Conservation (phyloP, 92 coral and sea anemone species). For the Isaurus tuberculatus region DNA sequence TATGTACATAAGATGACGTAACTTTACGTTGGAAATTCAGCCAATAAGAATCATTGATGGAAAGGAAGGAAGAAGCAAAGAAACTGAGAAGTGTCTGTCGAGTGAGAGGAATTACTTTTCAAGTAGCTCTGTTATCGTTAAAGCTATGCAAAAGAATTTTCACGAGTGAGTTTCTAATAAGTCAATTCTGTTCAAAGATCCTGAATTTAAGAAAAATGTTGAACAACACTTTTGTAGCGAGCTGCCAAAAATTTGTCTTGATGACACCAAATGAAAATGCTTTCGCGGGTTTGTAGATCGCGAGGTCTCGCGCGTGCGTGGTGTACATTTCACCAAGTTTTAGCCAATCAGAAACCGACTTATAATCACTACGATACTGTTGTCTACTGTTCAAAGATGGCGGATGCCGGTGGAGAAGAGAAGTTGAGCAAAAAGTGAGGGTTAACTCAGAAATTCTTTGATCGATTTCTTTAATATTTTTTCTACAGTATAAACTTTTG, state of each 20-base stretch:
- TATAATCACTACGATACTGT: slow-evolving; percentile 63
- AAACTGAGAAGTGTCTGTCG: neutral
- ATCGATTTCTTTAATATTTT: neutral
- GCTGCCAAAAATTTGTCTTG: neutral
- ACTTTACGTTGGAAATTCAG: too few relatives aligned
- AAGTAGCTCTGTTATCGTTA: neutral
- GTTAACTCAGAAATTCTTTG: neutral
- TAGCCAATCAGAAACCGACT: slow-evolving; percentile 69
- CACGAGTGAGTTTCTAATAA: neutral
- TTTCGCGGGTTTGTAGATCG: slow-evolving; percentile 69
- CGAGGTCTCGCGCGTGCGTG: slow-evolving; percentile 69
- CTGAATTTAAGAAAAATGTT: neutral
- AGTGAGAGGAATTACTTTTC: neutral
- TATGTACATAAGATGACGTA: too few relatives aligned
- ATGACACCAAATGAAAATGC: slow-evolving; percentile 36
- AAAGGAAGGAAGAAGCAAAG: neutral
- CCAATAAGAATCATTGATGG: slow-evolving; percentile 26
- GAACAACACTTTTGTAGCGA: neutral
- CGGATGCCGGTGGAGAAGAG: slow-evolving; percentile 89
- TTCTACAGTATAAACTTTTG: neutral
- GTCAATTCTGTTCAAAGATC: neutral
- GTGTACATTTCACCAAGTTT: slow-evolving; percentile 57
- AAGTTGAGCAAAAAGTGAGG: slow-evolving; percentile 93
- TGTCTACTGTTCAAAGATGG: slow-evolving; percentile 75
- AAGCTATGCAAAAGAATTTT: neutral